Conservation (phyloP, 2,113 vertebrate genomes). For the Mungos mungo region DNA sequence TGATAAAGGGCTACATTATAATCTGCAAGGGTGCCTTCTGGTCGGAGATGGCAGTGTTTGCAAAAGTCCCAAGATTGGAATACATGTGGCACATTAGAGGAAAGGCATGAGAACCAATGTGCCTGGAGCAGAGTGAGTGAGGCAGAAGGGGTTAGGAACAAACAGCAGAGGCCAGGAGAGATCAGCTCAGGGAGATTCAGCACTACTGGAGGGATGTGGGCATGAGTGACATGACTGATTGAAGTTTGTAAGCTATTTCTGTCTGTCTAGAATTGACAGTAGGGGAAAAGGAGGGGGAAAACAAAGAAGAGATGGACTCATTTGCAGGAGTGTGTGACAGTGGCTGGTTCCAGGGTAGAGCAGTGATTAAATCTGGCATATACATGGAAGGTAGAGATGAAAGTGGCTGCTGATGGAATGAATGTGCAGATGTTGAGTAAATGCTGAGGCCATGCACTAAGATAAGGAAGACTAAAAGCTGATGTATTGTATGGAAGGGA, state of each 20-base stretch:
- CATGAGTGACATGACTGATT: neutral
- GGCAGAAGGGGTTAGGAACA: rapidly evolving
- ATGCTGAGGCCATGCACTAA: rapidly evolving
- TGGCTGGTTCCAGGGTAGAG: neutral
- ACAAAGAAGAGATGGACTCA: neutral
- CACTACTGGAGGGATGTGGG: neutral
- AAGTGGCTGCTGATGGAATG: neutral
- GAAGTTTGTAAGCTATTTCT: neutral
- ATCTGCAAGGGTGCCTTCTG: neutral
- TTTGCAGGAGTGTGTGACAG: neutral
- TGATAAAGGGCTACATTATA: rapidly evolving
- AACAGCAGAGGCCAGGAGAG: neutral
- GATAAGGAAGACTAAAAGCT: neutral
- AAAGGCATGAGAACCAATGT: neutral
- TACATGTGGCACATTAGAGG: rapidly evolving
- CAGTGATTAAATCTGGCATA: neutral
- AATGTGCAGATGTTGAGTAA: neutral
- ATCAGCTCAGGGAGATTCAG: neutral
- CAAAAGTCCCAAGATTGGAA: neutral
- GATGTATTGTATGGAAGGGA: neutral
- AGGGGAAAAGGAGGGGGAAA: neutral
- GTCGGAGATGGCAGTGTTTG: neutral
- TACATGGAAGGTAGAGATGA: neutral
- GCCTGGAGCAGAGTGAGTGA: neutral
- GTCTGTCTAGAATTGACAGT: neutral